Evolutionary conservation across 1,140 invertebrate genomes (phyloP), one percentile per base, ranked within the genome.

Genomic region (Micrasema longulum): DNA sequence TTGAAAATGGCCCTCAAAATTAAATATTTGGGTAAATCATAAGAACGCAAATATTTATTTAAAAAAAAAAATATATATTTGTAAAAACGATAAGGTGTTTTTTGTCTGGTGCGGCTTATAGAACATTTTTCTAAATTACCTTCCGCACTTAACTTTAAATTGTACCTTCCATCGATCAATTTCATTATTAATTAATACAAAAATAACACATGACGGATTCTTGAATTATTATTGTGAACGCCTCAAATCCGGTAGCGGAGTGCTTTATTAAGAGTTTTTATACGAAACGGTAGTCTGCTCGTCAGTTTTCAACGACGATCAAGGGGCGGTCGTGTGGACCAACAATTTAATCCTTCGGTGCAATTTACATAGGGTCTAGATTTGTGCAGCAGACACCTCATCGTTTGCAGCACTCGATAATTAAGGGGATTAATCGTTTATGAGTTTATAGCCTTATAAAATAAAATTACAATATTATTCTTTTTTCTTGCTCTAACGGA

Each of bases 381-480:
- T 65, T 75, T 45, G 69, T 48, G n/a, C 16, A 47, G 12, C 36
- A 22, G 35, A 14, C 10, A 26, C 14, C 36, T 71, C 66, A 69
- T 65, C 69, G 47, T 69, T 71, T 75, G 69, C 57, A 69, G 23
- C 73, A 41, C 68, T 74, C 71, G 71, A 71, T 69, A 74, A 74
- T 74, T 75, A 75, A 23, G 35, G 47, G 60, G 38, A 64, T 53
- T 75, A 71, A 75, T 66, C 73, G 73, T 75, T 75, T 69, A 75
- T 69, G 68, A 69, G 71, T 75, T 75, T 75, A 75, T 64, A 69
- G 62, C 72, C 68, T 75, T 75, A 75, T 72, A 69, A 69, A 71
- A 53, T 69, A 65, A 65, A 14, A 52, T 63, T 43, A 38, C 43
- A 35, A n/a, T n/a, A n/a, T n/a, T n/a, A n/a, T n/a, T n/a, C n/a